Conservation (phyloP, 2,888 invertebrate genomes). For the Latheticus oryzae region DNA sequence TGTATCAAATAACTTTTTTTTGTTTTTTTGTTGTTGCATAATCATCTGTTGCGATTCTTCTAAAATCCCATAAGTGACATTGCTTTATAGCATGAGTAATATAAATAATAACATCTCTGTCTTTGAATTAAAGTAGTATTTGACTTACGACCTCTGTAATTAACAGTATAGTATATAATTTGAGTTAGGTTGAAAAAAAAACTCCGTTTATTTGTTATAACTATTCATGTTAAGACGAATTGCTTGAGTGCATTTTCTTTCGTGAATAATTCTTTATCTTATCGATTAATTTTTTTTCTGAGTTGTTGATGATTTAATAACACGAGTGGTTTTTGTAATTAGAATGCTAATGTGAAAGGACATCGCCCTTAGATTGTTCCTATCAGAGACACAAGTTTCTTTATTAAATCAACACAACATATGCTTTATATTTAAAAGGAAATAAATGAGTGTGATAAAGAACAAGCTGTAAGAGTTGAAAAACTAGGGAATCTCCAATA, state of each 20-base stretch:
- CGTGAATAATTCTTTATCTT: background rate
- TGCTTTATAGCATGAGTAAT: conserved; percentile 21
- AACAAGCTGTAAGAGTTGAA: conserved; percentile 37
- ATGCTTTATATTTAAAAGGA: conserved; percentile 56
- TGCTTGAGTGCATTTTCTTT: too few species aligned
- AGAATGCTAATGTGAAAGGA: conserved; percentile 37
- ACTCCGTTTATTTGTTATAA: too few species aligned
- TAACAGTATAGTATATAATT: conserved; percentile 39
- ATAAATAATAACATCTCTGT: conserved; percentile 33
- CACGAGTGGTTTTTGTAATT: conserved; percentile 23
- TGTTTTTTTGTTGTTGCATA: conserved; percentile 4
- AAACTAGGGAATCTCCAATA: conserved; percentile 29
- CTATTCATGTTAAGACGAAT: too few species aligned
- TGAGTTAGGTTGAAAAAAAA: conserved; percentile 11
- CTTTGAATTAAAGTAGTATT: conserved; percentile 44
- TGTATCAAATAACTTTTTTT: conserved; percentile 5
- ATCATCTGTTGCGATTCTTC: conserved; percentile 9
- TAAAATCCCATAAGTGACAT: conserved; percentile 10
- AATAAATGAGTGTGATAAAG: conserved; percentile 47
- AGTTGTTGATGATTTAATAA: conserved; percentile 4
- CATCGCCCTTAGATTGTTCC: conserved; percentile 33
- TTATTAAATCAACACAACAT: conserved; percentile 51
- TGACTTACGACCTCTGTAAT: conserved; percentile 50
- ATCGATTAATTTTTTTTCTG: background rate
- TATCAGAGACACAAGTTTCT: conserved; percentile 35